phyloP scores from a whole-genome alignment of 1,140 invertebrate species.

The Armadillidium nasatum region DNA sequence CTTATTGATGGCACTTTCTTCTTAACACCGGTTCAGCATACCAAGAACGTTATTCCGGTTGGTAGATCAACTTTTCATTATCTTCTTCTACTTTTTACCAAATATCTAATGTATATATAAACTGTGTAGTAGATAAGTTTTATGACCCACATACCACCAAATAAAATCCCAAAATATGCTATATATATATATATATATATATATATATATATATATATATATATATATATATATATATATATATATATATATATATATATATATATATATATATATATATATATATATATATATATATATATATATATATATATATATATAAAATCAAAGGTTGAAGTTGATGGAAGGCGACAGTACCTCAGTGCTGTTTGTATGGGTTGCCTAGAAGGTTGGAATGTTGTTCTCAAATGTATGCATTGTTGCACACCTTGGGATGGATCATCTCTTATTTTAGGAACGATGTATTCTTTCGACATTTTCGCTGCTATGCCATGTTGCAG shows the following conservation, averaged over 20 bases:
- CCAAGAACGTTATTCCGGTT: slow-evolving; percentile 75
- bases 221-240: too few species aligned
- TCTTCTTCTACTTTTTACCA: too few species aligned
- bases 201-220: too few species aligned
- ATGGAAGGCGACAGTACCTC: slow-evolving; percentile 73
- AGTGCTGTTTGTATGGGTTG: slow-evolving; percentile 86
- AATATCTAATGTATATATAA: too few species aligned
- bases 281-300: not conserved
- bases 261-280: too few species aligned
- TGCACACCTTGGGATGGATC: slow-evolving; percentile 85
- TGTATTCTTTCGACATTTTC: slow-evolving; percentile 97
- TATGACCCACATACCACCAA: too few species aligned
- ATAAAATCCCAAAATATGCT: too few species aligned
- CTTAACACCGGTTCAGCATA: slow-evolving; percentile 83
- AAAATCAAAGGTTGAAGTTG: slow-evolving; percentile 45
- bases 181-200: too few species aligned
- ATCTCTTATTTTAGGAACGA: slow-evolving; percentile 85
- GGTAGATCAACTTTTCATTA: slow-evolving; percentile 45
- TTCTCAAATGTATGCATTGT: slow-evolving; percentile 73
- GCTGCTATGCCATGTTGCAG: slow-evolving; percentile 92
- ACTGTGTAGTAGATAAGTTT: too few species aligned
- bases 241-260: too few species aligned
- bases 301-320: not conserved
- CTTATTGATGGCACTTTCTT: slow-evolving; percentile 96
- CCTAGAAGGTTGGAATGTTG: slow-evolving; percentile 71